Evolutionary conservation across 2,888 invertebrate genomes (phyloP), one percentile per base, ranked within the genome.

Genomic region (Aphodius granarius): DNA sequence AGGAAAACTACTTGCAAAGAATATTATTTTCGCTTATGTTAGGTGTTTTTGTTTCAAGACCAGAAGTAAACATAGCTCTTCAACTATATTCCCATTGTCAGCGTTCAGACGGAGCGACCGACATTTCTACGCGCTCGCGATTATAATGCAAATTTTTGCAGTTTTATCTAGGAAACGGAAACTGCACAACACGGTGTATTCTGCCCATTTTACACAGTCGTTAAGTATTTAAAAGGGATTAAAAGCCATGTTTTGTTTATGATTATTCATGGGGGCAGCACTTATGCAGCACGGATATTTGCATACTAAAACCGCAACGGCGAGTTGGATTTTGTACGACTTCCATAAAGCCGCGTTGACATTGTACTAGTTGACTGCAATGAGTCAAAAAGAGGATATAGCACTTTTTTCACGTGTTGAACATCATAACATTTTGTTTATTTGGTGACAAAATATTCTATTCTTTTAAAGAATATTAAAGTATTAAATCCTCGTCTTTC

Each of bases 131-230:
- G 43, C 43, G 43, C 43, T 43, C 43, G 20, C 68, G 22, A 68
- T 68, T 68, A 22, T 22, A 16, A 68, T 68, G 68, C 68, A 68
- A 68, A 68, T 68, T 18, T 22, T 68, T 68, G 68, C 68, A 68
- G 68, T 68, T 68, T 68, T 68, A 68, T 22, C n/a, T 22, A n/a
- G 68, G 5, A 68, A 68, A 20, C 68, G 68, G 20, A 68, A 68
- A 68, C 19, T 21, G 19, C 20, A 20, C 68, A 22, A 21, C 68
- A 22, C 68, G 13, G 43, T 43, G 43, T 43, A 43, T 13, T 43
- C 20, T n/a, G 68, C 6, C n/a, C 20, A 21, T 68, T 68, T 19
- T 68, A 68, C 68, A 68, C 68, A 68, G 20, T 68, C 20, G 68
- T 68, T 68, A 68, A 68, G 22, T 22, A 22, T 68, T 68, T 21